Evolutionary conservation across 2,113 vertebrate genomes (phyloP), one percentile per base, ranked within the genome.

Genomic region (Corynorhinus townsendii): DNA sequence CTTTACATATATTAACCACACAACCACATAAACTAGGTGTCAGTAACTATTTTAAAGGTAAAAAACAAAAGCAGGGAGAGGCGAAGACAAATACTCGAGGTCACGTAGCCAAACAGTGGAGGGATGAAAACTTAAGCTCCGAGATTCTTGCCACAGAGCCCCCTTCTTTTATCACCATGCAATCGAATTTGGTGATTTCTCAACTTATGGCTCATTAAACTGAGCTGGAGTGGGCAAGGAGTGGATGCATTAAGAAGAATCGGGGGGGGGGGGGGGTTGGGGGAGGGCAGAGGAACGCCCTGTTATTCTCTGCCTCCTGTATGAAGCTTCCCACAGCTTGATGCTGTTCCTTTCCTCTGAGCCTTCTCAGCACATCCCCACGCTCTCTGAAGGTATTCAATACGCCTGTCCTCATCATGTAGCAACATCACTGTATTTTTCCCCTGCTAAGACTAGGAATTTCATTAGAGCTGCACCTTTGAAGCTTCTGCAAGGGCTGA

Each of bases 341-440:
- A 69, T 49, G 40, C 4, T 4, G 10, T 40, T 66, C 56, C 68
- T 49, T 71, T 17, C n/a, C 47, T n/a, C 62, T 35, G 43, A 64
- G 56, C 43, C 47, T 43, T 43, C 17, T 19, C 9, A 54, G 52
- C 45, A 35, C 17, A 4, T 33, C 19, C 20, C 45, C 30, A 22
- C 28, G 17, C 30, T 75, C 62, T 40, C 43, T 30, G 10, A 28
- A 76, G 30, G 38, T 12, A 40, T 5, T 33, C 35, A 64, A 59
- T 3, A 26, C 0, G 38, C 26, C 3, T 38, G 30, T 19, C 38
- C 30, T 64, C 33, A 11, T 0, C 12, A 3, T 0, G 3, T 2
- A 68, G 52, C 73, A 64, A 56, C 33, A 43, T n/a, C 33, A 26
- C 0, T 45, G 1, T 14, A 0, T 30, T 7, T 38, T n/a, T 76